These are phyloP conservation scores for Rachycentron canadum DNA, from an alignment of 2,797 vertebrate species.

Conservation along the genomic window DNA sequence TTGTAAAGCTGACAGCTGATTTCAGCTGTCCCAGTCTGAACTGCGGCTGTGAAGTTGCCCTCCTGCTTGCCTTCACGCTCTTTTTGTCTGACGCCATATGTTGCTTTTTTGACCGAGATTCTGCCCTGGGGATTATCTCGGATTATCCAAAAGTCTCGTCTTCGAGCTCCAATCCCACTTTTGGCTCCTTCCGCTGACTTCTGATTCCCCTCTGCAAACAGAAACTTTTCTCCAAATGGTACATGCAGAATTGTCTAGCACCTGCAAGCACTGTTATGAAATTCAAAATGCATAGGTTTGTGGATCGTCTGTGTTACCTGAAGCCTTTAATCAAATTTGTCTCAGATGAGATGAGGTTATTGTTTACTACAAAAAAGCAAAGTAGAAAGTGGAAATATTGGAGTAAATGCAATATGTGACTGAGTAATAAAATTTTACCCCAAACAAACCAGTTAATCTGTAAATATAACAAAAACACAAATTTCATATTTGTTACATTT, in stretches of 20 bases:
- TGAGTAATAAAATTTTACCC: not conserved
- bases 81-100: conserved; percentile 69
- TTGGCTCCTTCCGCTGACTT: conserved; percentile 60
- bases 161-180: conserved; percentile 63
- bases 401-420: not conserved
- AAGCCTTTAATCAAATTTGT: conserved; percentile 13
- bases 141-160: conserved; percentile 75
- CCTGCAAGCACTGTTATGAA: not conserved
- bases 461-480: not conserved
- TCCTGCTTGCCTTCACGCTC: conserved; percentile 57
- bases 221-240: conserved; percentile 36
- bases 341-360: not conserved
- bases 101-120: conserved; percentile 69
- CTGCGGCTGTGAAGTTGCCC: conserved; percentile 44
- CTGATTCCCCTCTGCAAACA: conserved; percentile 54
- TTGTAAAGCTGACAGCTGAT: conserved; percentile 65
- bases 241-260: conserved; percentile 15
- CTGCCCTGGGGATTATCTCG: conserved; percentile 74
- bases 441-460: not conserved
- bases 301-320: not conserved
- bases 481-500: too few relatives aligned
- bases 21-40: conserved; percentile 55
- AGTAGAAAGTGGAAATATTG: not conserved
- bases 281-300: conserved; percentile 2
- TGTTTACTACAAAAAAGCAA: not conserved